Evolutionary conservation across 2,888 invertebrate species (phyloP).

Genomic region (Rhodophaea formosa): DNA sequence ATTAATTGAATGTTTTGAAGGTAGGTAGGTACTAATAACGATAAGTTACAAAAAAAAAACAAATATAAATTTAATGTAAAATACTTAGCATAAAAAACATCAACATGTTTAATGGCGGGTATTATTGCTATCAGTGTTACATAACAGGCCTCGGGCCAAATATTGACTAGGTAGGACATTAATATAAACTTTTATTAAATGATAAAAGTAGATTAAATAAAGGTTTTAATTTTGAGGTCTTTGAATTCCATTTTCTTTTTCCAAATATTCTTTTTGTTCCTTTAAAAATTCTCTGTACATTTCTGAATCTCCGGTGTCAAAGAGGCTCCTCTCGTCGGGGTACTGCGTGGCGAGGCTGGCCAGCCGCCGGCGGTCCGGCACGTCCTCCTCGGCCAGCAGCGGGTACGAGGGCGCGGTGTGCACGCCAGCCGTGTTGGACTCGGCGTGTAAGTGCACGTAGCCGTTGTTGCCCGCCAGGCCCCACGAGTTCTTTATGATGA

Average conservation of each 20-base stretch:
- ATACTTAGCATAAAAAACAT: too few relatives aligned
- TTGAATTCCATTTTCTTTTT: background rate
- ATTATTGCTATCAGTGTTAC: too few relatives aligned
- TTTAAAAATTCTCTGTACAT: background rate
- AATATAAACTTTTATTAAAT: too few relatives aligned
- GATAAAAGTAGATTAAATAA: background rate
- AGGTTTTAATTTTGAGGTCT: background rate
- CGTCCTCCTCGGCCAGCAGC: conserved; percentile 46
- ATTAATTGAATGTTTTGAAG: too few relatives aligned
- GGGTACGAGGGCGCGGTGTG: conserved; percentile 57
- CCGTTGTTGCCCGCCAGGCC: conserved; percentile 51
- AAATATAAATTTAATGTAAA: too few relatives aligned
- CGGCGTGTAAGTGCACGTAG: conserved; percentile 54
- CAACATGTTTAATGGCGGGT: too few relatives aligned
- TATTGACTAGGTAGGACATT: too few relatives aligned
- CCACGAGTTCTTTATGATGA: conserved; percentile 70
- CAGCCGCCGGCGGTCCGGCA: conserved; percentile 26
- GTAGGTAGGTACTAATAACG: too few relatives aligned
- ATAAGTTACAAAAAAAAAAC: too few relatives aligned
- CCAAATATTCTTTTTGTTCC: background rate
- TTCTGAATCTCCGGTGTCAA: background rate
- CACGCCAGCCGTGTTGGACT: conserved; percentile 63
- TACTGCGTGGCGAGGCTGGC: conserved; percentile 16
- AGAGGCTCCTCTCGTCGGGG: conserved; percentile 15
- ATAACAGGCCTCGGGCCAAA: too few relatives aligned